Evolutionary conservation across 1,140 invertebrate species (phyloP), one percentile per base, ranked within the genome.

Genomic region (Cyclina sinensis): DNA sequence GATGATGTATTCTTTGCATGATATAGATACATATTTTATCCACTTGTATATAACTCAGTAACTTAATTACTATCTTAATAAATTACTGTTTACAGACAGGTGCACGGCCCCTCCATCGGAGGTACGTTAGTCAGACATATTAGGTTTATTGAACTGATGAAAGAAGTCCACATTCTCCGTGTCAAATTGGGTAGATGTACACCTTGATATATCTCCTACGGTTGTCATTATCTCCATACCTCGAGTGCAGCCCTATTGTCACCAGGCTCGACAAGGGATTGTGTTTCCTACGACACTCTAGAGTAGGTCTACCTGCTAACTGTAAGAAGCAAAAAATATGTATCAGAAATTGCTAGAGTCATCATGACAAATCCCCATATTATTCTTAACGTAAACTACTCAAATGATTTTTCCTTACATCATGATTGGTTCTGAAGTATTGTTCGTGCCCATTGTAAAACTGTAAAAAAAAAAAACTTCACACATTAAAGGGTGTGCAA

Each of bases 131-230:
- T 62, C 57, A 62, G 57, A 62, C 57, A 62, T 62, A 62, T 27
- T 62, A 24, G 57, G 57, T 62, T 62, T 62, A 62, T 62, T 62
- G 57, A 62, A 62, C 57, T 62, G 57, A 62, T 62, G 57, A 62
- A 62, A 62, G 57, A 62, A 62, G 57, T 27, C 57, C 57, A 27
- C 57, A 62, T 62, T 62, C 57, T 62, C 57, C 27, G 57, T 62
- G 57, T 62, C 57, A 62, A 62, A 24, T 62, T 27, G n/a, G 57
- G 5, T 62, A 62, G 57, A 62, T 62, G 57, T 62, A 62, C 57
- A n/a, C 4, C 24, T 27, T 24, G 57, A 62, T 62, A 62, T 62
- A 62, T 62, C 57, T 24, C 57, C n/a, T 18, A 62, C n/a, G 57
- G 57, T 27, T 62, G 57, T 62, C 57, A 62, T 62, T 62, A 62